phyloP scores from a whole-genome alignment of 2,797 vertebrate genomes.

The Lutjanus campechanus region DNA sequence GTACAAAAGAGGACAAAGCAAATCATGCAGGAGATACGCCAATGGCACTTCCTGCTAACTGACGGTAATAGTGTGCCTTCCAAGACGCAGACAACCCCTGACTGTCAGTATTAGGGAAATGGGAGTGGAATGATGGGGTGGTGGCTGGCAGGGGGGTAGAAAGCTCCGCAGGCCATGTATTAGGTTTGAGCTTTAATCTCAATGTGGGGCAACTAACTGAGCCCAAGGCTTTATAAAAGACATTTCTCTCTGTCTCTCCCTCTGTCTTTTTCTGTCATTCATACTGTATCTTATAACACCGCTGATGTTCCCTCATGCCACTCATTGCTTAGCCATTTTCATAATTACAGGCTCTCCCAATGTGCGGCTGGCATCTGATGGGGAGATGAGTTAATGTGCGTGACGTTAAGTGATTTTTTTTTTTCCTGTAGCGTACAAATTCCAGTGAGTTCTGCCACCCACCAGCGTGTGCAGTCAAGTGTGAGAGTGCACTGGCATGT shows the following conservation, averaged over 20 bases:
- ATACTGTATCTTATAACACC: slow-evolving; percentile 47
- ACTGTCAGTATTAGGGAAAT: slow-evolving; percentile 56
- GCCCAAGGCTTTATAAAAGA: slow-evolving; percentile 47
- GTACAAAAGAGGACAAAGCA: slow-evolving; percentile 40
- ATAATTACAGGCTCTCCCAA: slow-evolving; percentile 70
- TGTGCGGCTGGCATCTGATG: slow-evolving; percentile 59
- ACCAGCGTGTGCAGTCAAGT: slow-evolving; percentile 26
- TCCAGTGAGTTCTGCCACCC: slow-evolving; percentile 39
- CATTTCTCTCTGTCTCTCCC: slow-evolving; percentile 37
- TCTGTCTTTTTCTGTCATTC: slow-evolving; percentile 48
- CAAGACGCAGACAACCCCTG: slow-evolving; percentile 30
- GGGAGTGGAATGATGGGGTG: slow-evolving; percentile 34
- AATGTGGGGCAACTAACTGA: slow-evolving; percentile 52
- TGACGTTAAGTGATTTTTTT: slow-evolving; percentile 58
- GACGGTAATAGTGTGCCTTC: slow-evolving; percentile 37
- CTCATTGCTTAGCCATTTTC: slow-evolving; percentile 63
- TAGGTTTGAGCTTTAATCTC: slow-evolving; percentile 65
- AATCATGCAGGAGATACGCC: slow-evolving; percentile 34
- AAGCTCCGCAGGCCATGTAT: slow-evolving; percentile 57
- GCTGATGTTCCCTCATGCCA: slow-evolving; percentile 47
- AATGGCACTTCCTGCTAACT: slow-evolving; percentile 39
- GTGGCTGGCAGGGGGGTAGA: slow-evolving; percentile 26
- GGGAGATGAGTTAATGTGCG: slow-evolving; percentile 57
- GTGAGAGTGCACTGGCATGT: not conserved
- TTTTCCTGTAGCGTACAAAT: slow-evolving; percentile 31